Base-by-base conservation (phyloP, 1,140 invertebrate species). In the Drosophila oshimai region DNA sequence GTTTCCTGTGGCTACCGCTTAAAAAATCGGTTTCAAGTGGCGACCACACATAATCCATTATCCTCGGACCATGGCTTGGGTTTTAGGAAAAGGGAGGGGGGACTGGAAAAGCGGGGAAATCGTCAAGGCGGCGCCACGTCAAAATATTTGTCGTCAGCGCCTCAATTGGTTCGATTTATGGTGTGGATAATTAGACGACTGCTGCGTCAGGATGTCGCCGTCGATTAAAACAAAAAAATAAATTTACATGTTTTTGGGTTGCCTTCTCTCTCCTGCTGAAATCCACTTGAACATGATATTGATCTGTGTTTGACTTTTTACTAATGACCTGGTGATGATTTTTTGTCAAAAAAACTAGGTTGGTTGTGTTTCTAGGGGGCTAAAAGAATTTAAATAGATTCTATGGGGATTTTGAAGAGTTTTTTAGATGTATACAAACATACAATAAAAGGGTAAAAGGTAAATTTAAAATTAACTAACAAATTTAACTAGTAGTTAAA, bases 91-190 rank as follows among this genome's bases (percentile, higher is more conserved):
- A 24, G 50, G 64, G 28, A 42, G 49, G 18, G 50, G 64, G 28
- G 37, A 42, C 22, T 10, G 31, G 36, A 44, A 51, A 17, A 41
- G 37, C 33, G 51, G 49, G 33, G 46, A 44, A 58, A 57, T 34
- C 41, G 62, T 54, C 37, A 24, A 37, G 60, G 46, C 57, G 76
- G 58, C 78, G 83, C 73, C 73, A 77, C 73, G 81, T 88, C 81
- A 87, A 74, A 87, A 87, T 87, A 87, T 87, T 87, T 87, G 81
- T 87, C 81, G 68, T 87, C 72, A 81, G 78, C 60, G 72, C 70
- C 71, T 80, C 79, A 61, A 78, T 83, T 74, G 81, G 31, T 57
- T 58, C 79, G 54, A 78, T 84, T 84, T 83, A 78, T 68, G 79
- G 50, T 73, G 55, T 39, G 47, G 70, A 70, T 68, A 86, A 87